Evolutionary conservation across 2,888 invertebrate species (phyloP), one percentile per base, ranked within the genome.

Genomic region (Tricholauxania praeusta): DNA sequence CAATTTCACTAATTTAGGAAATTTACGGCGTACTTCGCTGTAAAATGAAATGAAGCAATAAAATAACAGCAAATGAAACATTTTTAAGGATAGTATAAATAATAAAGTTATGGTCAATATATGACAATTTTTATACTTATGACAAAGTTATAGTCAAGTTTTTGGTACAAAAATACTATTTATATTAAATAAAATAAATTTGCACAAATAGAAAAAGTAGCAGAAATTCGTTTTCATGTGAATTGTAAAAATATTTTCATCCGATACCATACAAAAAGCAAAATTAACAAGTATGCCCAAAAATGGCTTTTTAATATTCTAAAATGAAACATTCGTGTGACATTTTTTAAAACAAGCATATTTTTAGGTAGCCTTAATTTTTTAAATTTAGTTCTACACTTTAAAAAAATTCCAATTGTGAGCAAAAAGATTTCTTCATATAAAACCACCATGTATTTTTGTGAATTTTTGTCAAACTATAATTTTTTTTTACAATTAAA

Each of bases 11-110:
- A 97, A 90, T 88, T 95, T 96, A 68, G 96, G 96, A 82, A 97
- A 96, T 86, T 92, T 91, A 88, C 93, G 94, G 88, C 96, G 92
- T 84, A 97, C 91, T 87, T 95, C 96, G 89, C 97, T 97, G 94
- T 89, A 80, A 82, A 83, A 75, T 72, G 74, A 75, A 77, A 72
- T 64, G 64, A 62, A 67, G 60, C 47, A 57, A 63, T 72, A 51
- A 73, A 72, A 57, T n/a, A 48, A 15, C n/a, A 48, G 19, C 51
- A 17, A 68, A 28, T 51, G 55, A 62, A 12, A 19, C 1, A 53
- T 65, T 28, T 48, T 12, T 32, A 64, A 72, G 66, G 14, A 28
- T 28, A 28, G 12, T 39, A 55, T 32, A n/a, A 53, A 49, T 19
- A 59, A 60, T 17, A 80, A 80, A 63, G 55, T n/a, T 32, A 52